Percentiles rank a stretch among this genome's conserved stretches.
Conservation (phyloP, 1,140 invertebrate species). For the Trachelipus rathkii region DNA sequence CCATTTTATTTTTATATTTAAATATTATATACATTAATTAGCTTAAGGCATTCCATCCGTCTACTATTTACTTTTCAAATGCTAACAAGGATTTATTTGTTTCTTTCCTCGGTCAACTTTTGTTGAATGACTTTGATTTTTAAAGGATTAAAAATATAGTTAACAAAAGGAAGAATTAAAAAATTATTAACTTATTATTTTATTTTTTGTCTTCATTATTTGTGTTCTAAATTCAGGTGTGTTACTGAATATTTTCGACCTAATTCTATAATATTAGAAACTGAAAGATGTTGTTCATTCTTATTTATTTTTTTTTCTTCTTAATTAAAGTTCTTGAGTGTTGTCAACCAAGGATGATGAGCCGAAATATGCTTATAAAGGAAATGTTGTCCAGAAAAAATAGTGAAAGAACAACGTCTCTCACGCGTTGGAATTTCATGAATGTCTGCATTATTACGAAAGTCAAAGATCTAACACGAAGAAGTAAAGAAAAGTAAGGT, state of each 20-base stretch:
- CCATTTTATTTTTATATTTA: too few relatives aligned
- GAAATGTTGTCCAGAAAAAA: conserved; percentile 5
- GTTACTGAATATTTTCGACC: not conserved
- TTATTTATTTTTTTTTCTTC: not conserved
- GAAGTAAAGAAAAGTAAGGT: not conserved
- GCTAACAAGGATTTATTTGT: too few relatives aligned
- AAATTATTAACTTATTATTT: too few relatives aligned
- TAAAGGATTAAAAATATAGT: not conserved
- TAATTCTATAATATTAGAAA: not conserved
- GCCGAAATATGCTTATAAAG: not conserved
- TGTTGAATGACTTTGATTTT: not conserved
- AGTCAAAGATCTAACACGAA: not conserved
- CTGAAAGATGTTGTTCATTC: not conserved
- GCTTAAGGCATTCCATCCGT: too few relatives aligned
- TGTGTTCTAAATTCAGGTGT: not conserved
- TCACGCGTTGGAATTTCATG: not conserved
- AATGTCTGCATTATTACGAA: not conserved
- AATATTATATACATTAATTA: too few relatives aligned
- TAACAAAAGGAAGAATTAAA: too few relatives aligned
- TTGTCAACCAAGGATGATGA: not conserved
- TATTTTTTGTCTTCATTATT: not conserved
- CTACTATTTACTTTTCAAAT: too few relatives aligned
- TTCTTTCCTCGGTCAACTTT: too few relatives aligned
- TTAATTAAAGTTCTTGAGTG: not conserved
- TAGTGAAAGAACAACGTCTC: not conserved